phyloP scores from a whole-genome alignment of 2,113 vertebrate genomes.

The Brachyistius frenatus region DNA sequence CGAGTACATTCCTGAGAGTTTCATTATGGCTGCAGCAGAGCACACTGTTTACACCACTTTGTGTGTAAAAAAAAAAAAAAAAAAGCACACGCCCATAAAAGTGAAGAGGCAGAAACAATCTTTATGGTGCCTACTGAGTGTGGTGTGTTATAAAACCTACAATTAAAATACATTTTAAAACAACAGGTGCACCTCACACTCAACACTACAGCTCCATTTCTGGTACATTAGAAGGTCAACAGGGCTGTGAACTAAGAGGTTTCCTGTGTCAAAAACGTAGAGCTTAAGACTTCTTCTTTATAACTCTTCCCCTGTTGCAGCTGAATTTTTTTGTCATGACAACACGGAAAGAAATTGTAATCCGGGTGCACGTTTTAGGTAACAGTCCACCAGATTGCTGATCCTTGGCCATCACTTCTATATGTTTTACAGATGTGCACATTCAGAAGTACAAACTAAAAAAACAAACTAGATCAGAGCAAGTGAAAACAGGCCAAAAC shows the following conservation, averaged over 20 bases:
- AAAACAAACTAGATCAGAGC: neutral
- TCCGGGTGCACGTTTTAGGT: neutral
- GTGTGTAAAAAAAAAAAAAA: neutral
- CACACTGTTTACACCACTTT: conserved; percentile 61
- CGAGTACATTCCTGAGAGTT: conserved; percentile 52
- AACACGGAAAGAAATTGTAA: neutral
- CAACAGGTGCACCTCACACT: neutral
- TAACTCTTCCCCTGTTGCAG: neutral
- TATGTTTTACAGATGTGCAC: neutral
- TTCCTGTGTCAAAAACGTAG: neutral
- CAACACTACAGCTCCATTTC: neutral
- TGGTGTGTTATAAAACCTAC: conserved; percentile 9
- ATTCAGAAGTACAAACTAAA: neutral
- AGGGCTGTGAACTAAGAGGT: neutral
- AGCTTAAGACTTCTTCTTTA: conserved; percentile 3
- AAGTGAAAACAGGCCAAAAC: neutral
- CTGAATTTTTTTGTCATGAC: neutral
- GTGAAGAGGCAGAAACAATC: neutral
- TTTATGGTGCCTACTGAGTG: neutral
- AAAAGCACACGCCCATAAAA: conserved; percentile 9
- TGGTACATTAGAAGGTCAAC: neutral
- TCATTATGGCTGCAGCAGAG: conserved; percentile 58
- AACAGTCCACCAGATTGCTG: neutral
- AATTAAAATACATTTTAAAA: no score
- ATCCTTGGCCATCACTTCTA: neutral